A percentile compares a stretch with the other conserved stretches of the same genome.
These are phyloP conservation scores for Synanthedon formicaeformis DNA, from an alignment of 2,888 invertebrate genomes.

Conservation along the genomic window DNA sequence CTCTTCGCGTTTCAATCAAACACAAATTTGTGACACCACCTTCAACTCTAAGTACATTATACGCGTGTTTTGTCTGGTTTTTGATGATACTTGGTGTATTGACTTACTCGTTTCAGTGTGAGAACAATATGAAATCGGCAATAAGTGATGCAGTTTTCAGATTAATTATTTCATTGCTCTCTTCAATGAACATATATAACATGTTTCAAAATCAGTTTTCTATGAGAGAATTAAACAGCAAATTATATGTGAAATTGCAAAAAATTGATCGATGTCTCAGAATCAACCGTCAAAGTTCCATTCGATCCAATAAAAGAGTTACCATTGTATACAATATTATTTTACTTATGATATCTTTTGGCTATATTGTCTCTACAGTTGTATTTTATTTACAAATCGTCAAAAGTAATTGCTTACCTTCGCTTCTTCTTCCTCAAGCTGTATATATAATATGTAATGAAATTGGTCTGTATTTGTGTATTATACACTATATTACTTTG, in stretches of 20 bases:
- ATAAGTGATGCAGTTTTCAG: not conserved
- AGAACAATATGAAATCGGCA: not conserved
- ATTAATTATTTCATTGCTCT: not conserved
- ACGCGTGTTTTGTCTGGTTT: slow-evolving; percentile 12
- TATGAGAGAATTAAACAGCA: slow-evolving; percentile 11
- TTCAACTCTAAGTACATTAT: slow-evolving; percentile 20
- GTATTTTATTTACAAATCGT: not conserved
- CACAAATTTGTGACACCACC: slow-evolving; percentile 31
- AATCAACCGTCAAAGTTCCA: not conserved
- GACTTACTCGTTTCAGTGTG: not conserved
- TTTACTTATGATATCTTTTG: not conserved
- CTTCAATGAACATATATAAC: not conserved
- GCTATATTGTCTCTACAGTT: not conserved
- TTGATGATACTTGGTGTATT: not conserved
- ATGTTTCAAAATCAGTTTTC: not conserved
- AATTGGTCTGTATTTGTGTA: slow-evolving; percentile 18
- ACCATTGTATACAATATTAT: not conserved
- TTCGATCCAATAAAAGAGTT: not conserved
- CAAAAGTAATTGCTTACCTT: not conserved
- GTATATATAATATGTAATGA: slow-evolving; percentile 11
- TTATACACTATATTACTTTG: slow-evolving; percentile 21
- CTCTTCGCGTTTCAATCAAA: slow-evolving; percentile 29
- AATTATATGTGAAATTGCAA: slow-evolving; percentile 41
- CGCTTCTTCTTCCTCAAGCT: not conserved
- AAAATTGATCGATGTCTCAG: slow-evolving; percentile 25